phyloP scores from a whole-genome alignment of 1,140 invertebrate genomes.

The Calephelis nemesis region DNA sequence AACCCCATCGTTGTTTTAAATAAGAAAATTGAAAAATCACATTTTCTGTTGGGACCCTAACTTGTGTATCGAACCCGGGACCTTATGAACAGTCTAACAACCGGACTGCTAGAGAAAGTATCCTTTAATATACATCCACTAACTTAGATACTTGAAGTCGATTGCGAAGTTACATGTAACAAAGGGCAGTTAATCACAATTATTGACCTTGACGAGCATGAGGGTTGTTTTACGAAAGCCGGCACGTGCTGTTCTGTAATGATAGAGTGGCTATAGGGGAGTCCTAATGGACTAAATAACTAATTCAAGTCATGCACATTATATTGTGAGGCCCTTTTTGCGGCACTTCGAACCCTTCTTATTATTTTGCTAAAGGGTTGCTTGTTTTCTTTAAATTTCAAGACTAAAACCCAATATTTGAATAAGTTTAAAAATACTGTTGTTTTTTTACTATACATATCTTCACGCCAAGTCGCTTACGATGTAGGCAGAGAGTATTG shows the following conservation, averaged over 20 bases:
- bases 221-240: constrained; percentile 52
- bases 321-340: constrained; percentile 59
- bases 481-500: too few species aligned
- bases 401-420: neutral
- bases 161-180: neutral
- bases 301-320: constrained; percentile 73
- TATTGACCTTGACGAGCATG: constrained; percentile 65
- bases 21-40: too few species aligned
- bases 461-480: too few species aligned
- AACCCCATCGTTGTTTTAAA: too few species aligned
- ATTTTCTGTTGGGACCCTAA: too few species aligned
- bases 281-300: constrained; percentile 74
- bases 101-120: too few species aligned
- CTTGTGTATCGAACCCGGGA: too few species aligned
- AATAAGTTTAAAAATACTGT: too few species aligned
- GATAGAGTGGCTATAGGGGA: constrained; percentile 72
- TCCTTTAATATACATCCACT: too few species aligned
- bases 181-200: constrained; percentile 27
- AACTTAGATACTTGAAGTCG: too few species aligned
- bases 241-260: constrained; percentile 75
- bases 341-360: constrained; percentile 50
- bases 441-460: too few species aligned
- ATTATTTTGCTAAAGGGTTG: constrained; percentile 4
- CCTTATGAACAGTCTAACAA: too few species aligned
- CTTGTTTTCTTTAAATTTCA: neutral